Conservation (phyloP, 2,797 vertebrate species). For the Neomorphus geoffroyi region DNA sequence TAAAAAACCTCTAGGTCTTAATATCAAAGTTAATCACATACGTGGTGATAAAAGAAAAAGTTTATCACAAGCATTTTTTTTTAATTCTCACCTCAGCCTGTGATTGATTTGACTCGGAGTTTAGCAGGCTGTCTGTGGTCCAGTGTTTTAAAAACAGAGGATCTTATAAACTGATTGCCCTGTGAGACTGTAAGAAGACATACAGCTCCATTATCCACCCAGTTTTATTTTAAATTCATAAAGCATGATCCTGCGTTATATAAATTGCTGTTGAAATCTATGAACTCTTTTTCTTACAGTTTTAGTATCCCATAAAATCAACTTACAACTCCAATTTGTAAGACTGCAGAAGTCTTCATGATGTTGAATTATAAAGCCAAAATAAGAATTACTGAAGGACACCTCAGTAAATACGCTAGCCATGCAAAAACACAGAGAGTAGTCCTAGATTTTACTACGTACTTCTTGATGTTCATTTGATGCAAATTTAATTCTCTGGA, state of each 20-base stretch:
- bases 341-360: not conserved
- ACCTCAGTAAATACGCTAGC: constrained; percentile 23
- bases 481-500: constrained; percentile 51
- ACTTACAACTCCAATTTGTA: not conserved
- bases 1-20: not conserved
- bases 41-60: not conserved
- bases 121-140: not conserved
- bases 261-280: not conserved
- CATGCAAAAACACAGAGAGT: not conserved
- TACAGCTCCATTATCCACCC: not conserved
- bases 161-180: not conserved
- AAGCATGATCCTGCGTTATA: not conserved
- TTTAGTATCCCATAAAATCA: not conserved
- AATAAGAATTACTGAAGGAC: constrained; percentile 42
- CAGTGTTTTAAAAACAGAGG: not conserved
- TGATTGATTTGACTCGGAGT: not conserved
- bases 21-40: not conserved
- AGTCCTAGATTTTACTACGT: not conserved
- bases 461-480: constrained; percentile 33
- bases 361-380: constrained; percentile 14
- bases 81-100: not conserved
- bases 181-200: not conserved
- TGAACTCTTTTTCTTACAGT: not conserved
- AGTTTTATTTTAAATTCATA: not conserved
- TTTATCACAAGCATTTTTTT: not conserved